Percentiles rank a stretch among this genome's conserved stretches.
These are phyloP conservation scores for Engystomops pustulosus DNA, from an alignment of 2,113 vertebrate species.

Conservation along the genomic window DNA sequence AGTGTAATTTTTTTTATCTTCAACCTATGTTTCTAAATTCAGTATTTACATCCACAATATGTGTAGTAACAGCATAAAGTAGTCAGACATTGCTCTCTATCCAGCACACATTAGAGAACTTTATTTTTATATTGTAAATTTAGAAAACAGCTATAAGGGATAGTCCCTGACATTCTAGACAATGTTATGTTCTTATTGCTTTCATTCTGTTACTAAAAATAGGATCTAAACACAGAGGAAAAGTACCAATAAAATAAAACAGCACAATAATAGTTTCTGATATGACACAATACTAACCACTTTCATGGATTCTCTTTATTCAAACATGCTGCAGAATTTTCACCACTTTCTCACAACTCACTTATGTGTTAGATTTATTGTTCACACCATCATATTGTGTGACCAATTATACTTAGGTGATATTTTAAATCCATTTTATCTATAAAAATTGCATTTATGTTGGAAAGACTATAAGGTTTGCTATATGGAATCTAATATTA, in stretches of 20 bases:
- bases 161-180: neutral
- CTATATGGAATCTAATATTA: neutral
- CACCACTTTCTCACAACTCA: neutral
- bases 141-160: neutral
- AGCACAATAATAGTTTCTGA: neutral
- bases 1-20: too few relatives aligned
- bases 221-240: neutral
- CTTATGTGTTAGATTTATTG: slow-evolving; percentile 16
- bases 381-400: slow-evolving; percentile 27
- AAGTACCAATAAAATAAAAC: neutral
- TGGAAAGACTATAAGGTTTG: neutral
- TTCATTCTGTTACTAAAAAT: neutral
- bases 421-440: neutral
- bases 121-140: neutral
- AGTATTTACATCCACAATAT: too few relatives aligned
- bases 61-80: too few relatives aligned
- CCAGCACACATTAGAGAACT: too few relatives aligned
- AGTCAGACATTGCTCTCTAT: too few relatives aligned
- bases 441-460: neutral
- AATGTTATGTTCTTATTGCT: neutral
- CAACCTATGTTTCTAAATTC: too few relatives aligned
- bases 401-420: neutral
- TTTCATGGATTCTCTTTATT: neutral
- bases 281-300: slow-evolving; percentile 7
- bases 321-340: neutral